These are phyloP conservation scores for Chiridota heheva DNA, from an alignment of 35 echinoderm and acorn worm genomes.

Conservation along the genomic window DNA sequence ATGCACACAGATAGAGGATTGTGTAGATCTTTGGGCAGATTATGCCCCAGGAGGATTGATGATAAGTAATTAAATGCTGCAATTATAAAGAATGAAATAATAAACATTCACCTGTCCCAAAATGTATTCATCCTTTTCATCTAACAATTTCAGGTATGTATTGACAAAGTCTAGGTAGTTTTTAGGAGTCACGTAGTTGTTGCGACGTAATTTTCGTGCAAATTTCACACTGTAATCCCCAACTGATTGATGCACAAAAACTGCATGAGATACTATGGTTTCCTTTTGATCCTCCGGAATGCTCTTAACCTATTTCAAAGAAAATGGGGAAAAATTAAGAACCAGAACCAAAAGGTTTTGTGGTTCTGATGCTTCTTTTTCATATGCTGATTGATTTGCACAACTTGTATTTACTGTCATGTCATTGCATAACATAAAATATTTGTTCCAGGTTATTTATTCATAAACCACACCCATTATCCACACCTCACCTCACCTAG, in stretches of 20 bases:
- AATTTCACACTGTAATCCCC: conserved; percentile 81
- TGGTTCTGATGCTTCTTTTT: no score
- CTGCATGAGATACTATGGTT: conserved; percentile 75
- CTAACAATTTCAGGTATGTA: conserved; percentile 87
- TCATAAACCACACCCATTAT: no score
- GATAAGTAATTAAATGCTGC: no score
- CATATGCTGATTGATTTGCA: no score
- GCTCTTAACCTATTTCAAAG: conserved; percentile 70
- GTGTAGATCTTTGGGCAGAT: no score
- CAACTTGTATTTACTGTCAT: no score
- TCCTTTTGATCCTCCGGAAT: conserved; percentile 85
- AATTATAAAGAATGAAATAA: no score
- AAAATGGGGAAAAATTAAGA: not conserved
- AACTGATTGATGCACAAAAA: conserved; percentile 97
- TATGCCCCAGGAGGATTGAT: no score
- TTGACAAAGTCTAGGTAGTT: conserved; percentile 97
- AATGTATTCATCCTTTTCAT: conserved; percentile 96
- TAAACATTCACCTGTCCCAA: conserved; percentile 66
- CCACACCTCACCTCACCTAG: no score
- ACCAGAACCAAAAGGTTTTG: no score
- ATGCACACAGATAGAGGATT: no score
- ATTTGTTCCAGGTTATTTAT: not conserved
- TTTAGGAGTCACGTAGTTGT: conserved; percentile 96
- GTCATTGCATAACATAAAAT: no score
- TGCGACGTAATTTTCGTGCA: conserved; percentile 80